Conservation (phyloP, 2,797 vertebrate genomes). For the Cyprinodon diabolis region DNA sequence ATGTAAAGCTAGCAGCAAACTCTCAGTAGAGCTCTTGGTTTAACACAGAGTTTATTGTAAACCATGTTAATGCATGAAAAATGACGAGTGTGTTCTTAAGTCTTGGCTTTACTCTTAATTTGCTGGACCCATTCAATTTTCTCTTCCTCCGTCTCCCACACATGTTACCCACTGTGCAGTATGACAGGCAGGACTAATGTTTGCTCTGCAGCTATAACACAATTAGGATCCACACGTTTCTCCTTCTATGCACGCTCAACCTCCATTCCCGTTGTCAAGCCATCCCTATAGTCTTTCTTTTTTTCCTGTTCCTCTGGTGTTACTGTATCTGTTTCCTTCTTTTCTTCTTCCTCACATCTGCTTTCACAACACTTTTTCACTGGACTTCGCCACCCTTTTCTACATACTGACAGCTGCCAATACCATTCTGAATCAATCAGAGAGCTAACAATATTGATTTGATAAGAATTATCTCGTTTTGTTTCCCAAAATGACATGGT, state of each 20-base stretch:
- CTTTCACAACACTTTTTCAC: not conserved
- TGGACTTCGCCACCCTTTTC: not conserved
- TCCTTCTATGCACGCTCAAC: slow-evolving; percentile 47
- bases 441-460: slow-evolving; percentile 55
- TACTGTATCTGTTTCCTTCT: not conserved
- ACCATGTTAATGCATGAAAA: slow-evolving; percentile 20
- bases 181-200: slow-evolving; percentile 76
- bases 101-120: slow-evolving; percentile 48
- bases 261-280: slow-evolving; percentile 3
- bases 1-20: slow-evolving; percentile 47
- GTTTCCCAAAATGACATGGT: slow-evolving; percentile 17
- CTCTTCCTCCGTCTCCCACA: slow-evolving; percentile 18
- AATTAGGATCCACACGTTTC: slow-evolving; percentile 77
- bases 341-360: not conserved
- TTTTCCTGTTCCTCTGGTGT: slow-evolving; percentile 6
- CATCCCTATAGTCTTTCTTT: slow-evolving; percentile 4
- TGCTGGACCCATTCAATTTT: slow-evolving; percentile 59
- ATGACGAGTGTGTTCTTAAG: slow-evolving; percentile 32
- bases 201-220: slow-evolving; percentile 79
- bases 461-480: slow-evolving; percentile 38
- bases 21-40: slow-evolving; percentile 12
- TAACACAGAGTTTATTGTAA: slow-evolving; percentile 55
- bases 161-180: slow-evolving; percentile 57
- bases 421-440: slow-evolving; percentile 12
- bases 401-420: slow-evolving; percentile 29